Conservation (phyloP, 2,113 vertebrate genomes). For the chimpanzee (Pan troglodytes) region DNA sequence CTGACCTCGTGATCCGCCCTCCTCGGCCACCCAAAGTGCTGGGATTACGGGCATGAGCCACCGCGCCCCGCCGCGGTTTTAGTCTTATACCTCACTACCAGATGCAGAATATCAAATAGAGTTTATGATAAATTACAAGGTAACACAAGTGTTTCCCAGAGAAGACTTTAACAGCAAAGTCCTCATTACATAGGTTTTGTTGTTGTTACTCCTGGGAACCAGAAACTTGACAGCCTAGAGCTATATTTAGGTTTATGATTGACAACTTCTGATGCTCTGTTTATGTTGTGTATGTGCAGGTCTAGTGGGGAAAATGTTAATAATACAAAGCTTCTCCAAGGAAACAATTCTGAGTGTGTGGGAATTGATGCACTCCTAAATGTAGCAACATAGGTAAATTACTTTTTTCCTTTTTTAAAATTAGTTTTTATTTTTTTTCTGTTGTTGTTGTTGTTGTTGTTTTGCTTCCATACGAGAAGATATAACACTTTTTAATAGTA, state of each 20-base stretch:
- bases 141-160: constrained; percentile 38
- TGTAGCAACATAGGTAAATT: neutral
- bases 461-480: neutral
- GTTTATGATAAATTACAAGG: constrained; percentile 24
- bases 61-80: neutral
- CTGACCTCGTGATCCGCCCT: too few relatives aligned
- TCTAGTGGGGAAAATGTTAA: constrained; percentile 39
- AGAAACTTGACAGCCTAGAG: constrained; percentile 37
- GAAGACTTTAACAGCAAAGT: constrained; percentile 35
- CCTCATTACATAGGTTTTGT: constrained; percentile 49
- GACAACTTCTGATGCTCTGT: constrained; percentile 50
- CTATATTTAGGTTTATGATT: constrained; percentile 69
- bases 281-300: constrained; percentile 21
- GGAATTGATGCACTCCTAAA: neutral
- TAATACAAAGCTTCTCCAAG: neutral
- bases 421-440: too few relatives aligned
- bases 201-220: constrained; percentile 12
- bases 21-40: too few relatives aligned
- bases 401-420: neutral
- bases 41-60: too few relatives aligned
- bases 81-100: neutral
- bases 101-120: neutral
- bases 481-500: neutral
- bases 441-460: neutral
- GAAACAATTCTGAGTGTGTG: neutral